Conservation (phyloP, 2,888 invertebrate species). For the Mythimna loreyi region DNA sequence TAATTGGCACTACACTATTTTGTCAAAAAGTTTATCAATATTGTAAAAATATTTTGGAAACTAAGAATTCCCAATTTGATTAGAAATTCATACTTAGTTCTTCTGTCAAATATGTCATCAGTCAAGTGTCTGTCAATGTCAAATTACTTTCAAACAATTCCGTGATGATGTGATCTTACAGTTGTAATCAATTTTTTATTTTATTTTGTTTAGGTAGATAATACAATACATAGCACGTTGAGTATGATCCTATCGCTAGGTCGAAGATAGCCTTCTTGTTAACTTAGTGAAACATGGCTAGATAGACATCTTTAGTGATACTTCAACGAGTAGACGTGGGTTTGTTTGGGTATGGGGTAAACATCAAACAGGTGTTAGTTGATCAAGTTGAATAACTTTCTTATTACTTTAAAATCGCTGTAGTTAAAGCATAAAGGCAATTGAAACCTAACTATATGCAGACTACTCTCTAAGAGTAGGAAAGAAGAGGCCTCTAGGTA, state of each 20-base stretch:
- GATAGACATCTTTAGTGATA: background rate
- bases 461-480: background rate
- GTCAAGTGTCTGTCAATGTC: background rate
- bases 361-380: conserved; percentile 11
- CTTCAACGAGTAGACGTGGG: conserved; percentile 15
- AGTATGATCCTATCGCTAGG: background rate
- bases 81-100: background rate
- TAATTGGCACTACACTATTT: no score
- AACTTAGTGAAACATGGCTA: background rate
- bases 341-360: background rate
- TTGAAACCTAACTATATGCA: background rate
- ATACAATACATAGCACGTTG: background rate
- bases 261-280: background rate
- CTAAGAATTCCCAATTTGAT: no score
- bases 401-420: background rate
- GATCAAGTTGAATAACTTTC: background rate
- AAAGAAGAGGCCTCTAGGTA: background rate
- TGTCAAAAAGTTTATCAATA: no score
- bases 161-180: conserved; percentile 18
- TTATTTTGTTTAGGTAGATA: background rate
- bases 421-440: background rate
- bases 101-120: background rate
- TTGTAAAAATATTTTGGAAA: no score
- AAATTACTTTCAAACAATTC: background rate
- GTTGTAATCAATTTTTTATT: background rate